A percentile compares a stretch with the other conserved stretches of the same genome.
Conservation (phyloP, 2,888 invertebrate species). For the Dasypogon diadema region DNA sequence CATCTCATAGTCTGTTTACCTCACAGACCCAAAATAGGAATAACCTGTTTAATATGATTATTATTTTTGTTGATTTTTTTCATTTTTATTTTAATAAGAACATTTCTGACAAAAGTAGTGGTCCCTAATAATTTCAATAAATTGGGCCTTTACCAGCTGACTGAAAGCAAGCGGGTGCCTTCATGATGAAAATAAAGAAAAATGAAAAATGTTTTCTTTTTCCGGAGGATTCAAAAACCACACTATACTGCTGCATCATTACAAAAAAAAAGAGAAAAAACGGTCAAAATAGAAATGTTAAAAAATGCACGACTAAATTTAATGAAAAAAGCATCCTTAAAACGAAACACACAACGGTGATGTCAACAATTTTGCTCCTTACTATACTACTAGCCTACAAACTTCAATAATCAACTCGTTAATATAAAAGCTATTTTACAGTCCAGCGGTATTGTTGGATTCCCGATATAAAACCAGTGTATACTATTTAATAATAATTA, state of each 20-base stretch:
- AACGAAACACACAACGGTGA: constrained; percentile 20
- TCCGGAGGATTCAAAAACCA: constrained; percentile 44
- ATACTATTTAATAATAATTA: constrained; percentile 27
- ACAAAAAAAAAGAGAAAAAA: background rate
- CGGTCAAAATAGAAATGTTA: background rate
- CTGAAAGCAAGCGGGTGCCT: constrained; percentile 41
- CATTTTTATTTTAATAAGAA: too few relatives aligned
- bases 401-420: constrained; percentile 33
- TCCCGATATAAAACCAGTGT: constrained; percentile 36
- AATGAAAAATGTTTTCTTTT: background rate
- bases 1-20: background rate
- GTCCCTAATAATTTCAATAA: constrained; percentile 45
- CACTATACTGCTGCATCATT: background rate
- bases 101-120: constrained; percentile 34
- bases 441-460: constrained; percentile 32
- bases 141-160: constrained; percentile 48
- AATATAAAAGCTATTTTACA: constrained; percentile 45
- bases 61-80: background rate
- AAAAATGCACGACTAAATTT: background rate
- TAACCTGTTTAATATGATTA: background rate
- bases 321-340: background rate
- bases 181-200: constrained; percentile 12
- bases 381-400: constrained; percentile 25
- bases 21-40: background rate
- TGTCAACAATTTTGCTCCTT: constrained; percentile 41